Conservation (phyloP, 2,888 invertebrate genomes). For the Petrophora chlorosata region DNA sequence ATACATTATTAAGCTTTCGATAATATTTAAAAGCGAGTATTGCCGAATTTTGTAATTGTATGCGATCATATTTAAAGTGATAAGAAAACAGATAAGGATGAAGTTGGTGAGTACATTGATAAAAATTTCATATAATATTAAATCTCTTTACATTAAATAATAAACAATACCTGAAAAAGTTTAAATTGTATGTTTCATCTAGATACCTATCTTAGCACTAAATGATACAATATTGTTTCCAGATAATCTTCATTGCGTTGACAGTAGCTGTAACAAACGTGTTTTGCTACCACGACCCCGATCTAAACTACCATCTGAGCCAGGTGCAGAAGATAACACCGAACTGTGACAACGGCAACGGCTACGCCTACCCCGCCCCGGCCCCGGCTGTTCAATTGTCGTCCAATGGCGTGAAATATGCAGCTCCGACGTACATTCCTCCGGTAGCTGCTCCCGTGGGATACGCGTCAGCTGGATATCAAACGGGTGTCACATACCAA, state of each 20-base stretch:
- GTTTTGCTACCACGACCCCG: slow-evolving; percentile 75
- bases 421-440: slow-evolving; percentile 43
- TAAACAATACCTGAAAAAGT: not conserved
- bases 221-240: no score
- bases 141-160: no score
- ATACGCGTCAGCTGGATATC: slow-evolving; percentile 42
- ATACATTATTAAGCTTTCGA: slow-evolving; percentile 63
- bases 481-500: slow-evolving; percentile 54
- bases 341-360: slow-evolving; percentile 72
- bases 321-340: slow-evolving; percentile 63
- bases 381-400: slow-evolving; percentile 81
- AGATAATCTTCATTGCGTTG: slow-evolving; percentile 56
- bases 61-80: slow-evolving; percentile 32
- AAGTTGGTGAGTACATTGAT: slow-evolving; percentile 58
- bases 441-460: slow-evolving; percentile 39
- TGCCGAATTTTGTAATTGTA: slow-evolving; percentile 36
- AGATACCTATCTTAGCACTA: not conserved
- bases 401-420: slow-evolving; percentile 54
- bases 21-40: slow-evolving; percentile 38
- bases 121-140: no score
- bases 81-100: slow-evolving; percentile 48
- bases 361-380: slow-evolving; percentile 83
- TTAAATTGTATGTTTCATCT: no score
- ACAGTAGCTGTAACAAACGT: slow-evolving; percentile 54
- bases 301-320: slow-evolving; percentile 74